phyloP scores from a whole-genome alignment of 2,113 vertebrate genomes.

The Pomatorhinus ruficollis region DNA sequence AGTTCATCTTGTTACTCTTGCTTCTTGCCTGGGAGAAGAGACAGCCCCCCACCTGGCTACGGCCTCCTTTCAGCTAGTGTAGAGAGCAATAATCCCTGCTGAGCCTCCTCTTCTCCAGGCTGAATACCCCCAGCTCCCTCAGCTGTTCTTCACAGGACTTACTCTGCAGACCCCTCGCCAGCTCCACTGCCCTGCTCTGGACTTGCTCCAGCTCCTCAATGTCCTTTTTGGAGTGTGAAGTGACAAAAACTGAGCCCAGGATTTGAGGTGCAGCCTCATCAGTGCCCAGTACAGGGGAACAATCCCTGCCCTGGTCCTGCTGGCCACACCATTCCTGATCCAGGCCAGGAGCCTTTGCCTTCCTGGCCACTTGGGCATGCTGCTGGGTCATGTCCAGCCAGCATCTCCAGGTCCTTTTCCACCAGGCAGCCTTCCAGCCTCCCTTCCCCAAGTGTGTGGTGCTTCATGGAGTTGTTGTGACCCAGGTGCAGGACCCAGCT shows the following conservation, averaged over 20 bases:
- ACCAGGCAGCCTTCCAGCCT: background rate
- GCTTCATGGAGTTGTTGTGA: background rate
- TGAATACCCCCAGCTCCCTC: background rate
- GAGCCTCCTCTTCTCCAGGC: background rate
- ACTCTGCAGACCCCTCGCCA: background rate
- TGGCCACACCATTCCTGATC: background rate
- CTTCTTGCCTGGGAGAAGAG: background rate
- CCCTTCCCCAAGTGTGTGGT: background rate
- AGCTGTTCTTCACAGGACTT: fast-evolving
- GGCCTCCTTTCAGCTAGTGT: background rate
- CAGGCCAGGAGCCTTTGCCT: background rate
- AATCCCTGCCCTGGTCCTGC: background rate
- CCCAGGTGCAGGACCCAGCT: background rate
- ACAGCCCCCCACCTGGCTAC: no score
- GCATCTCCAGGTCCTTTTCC: background rate
- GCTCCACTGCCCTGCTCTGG: background rate
- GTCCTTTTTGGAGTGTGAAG: background rate
- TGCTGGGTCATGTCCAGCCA: background rate
- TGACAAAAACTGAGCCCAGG: background rate
- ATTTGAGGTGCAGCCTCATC: background rate
- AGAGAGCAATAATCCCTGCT: background rate
- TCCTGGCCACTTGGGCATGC: background rate
- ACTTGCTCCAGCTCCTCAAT: background rate
- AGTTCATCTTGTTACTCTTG: background rate
- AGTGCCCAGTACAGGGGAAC: background rate